Conservation (phyloP, 2,113 vertebrate genomes). For the Clarias gariepinus region DNA sequence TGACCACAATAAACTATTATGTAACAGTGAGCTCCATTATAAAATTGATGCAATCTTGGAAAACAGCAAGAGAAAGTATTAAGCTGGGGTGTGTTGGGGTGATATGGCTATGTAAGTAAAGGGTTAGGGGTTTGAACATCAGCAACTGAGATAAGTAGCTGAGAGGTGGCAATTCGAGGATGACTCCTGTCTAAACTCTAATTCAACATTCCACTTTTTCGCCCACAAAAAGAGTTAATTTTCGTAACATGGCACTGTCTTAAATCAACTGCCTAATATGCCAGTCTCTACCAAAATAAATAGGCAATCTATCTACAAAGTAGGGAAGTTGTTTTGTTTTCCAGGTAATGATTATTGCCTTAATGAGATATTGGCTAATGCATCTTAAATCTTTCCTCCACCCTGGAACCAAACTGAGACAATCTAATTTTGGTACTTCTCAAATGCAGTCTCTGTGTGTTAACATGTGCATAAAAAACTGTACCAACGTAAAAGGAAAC, state of each 20-base stretch:
- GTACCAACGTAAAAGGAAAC: neutral
- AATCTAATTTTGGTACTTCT: neutral
- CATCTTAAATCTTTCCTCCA: neutral
- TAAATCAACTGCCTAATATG: slow-evolving; percentile 11
- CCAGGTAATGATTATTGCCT: slow-evolving; percentile 15
- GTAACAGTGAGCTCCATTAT: neutral
- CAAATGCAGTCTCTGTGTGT: neutral
- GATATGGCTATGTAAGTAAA: slow-evolving; percentile 5
- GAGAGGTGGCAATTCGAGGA: slow-evolving; percentile 10
- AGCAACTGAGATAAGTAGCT: neutral
- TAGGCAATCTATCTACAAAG: slow-evolving; percentile 2
- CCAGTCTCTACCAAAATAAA: neutral
- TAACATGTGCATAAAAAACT: neutral
- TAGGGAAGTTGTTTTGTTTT: neutral
- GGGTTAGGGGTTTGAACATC: neutral
- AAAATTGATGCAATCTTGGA: neutral
- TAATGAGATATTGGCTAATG: neutral
- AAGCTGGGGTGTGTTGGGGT: neutral
- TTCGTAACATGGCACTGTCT: neutral
- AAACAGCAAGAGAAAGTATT: neutral
- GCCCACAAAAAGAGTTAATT: slow-evolving; percentile 5
- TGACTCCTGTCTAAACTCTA: slow-evolving; percentile 19
- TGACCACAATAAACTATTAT: neutral
- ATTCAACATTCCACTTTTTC: slow-evolving; percentile 9
- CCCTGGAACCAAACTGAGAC: neutral